These are phyloP conservation scores for Anhinga rufa DNA, from an alignment of 2,113 vertebrate species.

Conservation along the genomic window DNA sequence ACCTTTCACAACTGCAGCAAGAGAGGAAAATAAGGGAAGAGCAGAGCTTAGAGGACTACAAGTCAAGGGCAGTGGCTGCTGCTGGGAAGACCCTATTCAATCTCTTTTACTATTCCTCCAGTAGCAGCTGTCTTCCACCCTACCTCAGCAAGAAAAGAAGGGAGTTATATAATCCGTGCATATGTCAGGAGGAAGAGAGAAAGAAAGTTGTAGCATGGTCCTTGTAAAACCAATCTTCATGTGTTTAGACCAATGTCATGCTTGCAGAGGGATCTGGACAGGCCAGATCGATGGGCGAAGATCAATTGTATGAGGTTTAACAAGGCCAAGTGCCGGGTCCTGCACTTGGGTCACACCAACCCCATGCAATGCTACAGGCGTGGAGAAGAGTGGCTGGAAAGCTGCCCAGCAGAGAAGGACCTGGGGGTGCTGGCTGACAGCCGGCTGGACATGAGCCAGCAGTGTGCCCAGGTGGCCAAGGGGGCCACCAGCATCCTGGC, in stretches of 20 bases:
- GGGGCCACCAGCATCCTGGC: too few species aligned
- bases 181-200: background rate
- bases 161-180: background rate
- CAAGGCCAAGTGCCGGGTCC: too few species aligned
- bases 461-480: too few species aligned
- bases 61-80: background rate
- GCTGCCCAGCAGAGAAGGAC: too few species aligned
- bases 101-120: background rate
- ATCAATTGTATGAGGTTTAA: too few species aligned
- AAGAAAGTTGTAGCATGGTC: background rate
- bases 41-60: background rate
- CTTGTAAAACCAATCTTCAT: background rate
- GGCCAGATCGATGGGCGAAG: too few species aligned
- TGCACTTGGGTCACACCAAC: too few species aligned
- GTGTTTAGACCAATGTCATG: background rate
- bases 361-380: too few species aligned
- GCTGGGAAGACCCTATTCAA: background rate
- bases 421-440: too few species aligned
- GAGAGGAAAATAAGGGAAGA: background rate
- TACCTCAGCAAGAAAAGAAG: background rate
- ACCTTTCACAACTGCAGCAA: background rate
- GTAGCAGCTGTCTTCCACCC: background rate
- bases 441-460: too few species aligned
- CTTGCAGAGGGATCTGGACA: background rate
- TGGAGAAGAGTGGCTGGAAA: too few species aligned